phyloP scores from a whole-genome alignment of 2,797 vertebrate species.

The Sus cebifrons region DNA sequence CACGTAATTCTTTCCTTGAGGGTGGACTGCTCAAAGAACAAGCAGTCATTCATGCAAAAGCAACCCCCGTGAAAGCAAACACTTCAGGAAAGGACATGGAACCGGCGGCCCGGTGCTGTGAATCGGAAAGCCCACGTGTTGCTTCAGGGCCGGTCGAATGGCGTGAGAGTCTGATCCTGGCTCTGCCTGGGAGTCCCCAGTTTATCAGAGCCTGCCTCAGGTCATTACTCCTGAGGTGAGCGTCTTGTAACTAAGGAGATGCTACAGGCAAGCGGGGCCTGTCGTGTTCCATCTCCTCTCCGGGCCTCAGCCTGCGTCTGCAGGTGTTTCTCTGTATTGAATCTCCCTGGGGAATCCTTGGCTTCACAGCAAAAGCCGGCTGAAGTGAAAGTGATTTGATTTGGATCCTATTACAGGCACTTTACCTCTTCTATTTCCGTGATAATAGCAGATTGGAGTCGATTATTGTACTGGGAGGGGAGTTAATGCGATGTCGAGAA shows the following conservation, averaged over 20 bases:
- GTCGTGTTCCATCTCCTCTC: constrained; percentile 92
- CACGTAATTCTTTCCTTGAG: constrained; percentile 67
- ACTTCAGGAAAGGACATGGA: constrained; percentile 75
- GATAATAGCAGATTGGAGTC: constrained; percentile 94
- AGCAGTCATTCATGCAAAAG: constrained; percentile 80
- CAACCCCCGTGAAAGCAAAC: constrained; percentile 68
- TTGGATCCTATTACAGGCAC: constrained; percentile 94
- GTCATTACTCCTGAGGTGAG: constrained; percentile 90
- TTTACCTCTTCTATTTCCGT: constrained; percentile 94
- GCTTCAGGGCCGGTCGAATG: constrained; percentile 86
- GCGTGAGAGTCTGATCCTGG: constrained; percentile 83
- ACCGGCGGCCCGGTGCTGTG: constrained; percentile 76
- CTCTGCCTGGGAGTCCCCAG: constrained; percentile 88
- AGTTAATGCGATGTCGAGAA: constrained; percentile 94
- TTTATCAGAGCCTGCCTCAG: constrained; percentile 91
- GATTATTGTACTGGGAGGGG: constrained; percentile 94
- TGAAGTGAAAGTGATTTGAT: constrained; percentile 95
- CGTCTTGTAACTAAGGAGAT: constrained; percentile 88
- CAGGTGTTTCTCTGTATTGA: constrained; percentile 94
- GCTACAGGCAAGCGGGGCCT: constrained; percentile 89
- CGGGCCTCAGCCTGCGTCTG: constrained; percentile 91
- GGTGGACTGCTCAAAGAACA: constrained; percentile 74
- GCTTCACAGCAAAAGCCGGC: constrained; percentile 92
- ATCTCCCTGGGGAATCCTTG: constrained; percentile 92
- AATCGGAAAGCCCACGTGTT: constrained; percentile 78